phyloP scores from a whole-genome alignment of 2,888 invertebrate species.

The Podotricha telesiphe region DNA sequence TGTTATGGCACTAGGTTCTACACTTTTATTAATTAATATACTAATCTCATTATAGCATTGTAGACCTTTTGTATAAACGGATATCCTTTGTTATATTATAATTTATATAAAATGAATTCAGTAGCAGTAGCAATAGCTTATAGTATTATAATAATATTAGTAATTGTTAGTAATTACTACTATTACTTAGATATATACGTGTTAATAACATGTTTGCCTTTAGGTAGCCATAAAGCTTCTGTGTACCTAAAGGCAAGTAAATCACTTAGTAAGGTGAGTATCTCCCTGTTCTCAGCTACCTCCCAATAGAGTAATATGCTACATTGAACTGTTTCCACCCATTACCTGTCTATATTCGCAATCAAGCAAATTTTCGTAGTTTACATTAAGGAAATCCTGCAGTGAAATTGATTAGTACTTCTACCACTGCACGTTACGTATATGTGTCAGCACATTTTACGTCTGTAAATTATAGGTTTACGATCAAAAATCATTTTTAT shows the following conservation, averaged over 20 bases:
- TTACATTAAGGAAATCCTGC: slow-evolving; percentile 40
- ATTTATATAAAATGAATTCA: neutral
- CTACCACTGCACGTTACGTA: slow-evolving; percentile 58
- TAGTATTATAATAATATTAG: neutral
- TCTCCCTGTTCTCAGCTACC: slow-evolving; percentile 30
- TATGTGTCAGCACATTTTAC: slow-evolving; percentile 82
- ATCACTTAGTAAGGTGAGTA: slow-evolving; percentile 43
- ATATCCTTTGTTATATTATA: neutral
- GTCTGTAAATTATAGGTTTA: slow-evolving; percentile 84
- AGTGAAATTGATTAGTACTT: slow-evolving; percentile 37
- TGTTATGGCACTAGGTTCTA: too few species aligned
- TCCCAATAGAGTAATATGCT: slow-evolving; percentile 27
- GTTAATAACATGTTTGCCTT: slow-evolving; percentile 3
- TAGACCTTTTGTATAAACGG: neutral
- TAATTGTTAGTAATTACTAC: neutral
- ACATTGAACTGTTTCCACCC: slow-evolving; percentile 36
- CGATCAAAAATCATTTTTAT: slow-evolving; percentile 84
- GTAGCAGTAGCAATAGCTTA: neutral
- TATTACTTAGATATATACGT: neutral
- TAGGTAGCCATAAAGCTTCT: slow-evolving; percentile 23
- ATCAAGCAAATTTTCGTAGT: slow-evolving; percentile 42
- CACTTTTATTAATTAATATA: neutral
- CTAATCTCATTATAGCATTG: neutral
- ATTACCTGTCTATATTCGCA: slow-evolving; percentile 37
- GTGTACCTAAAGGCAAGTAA: slow-evolving; percentile 26